Percentiles rank a stretch among this genome's conserved stretches.
phyloP scores from a whole-genome alignment of 2,888 invertebrate genomes.

The Pyrocoelia pectoralis region DNA sequence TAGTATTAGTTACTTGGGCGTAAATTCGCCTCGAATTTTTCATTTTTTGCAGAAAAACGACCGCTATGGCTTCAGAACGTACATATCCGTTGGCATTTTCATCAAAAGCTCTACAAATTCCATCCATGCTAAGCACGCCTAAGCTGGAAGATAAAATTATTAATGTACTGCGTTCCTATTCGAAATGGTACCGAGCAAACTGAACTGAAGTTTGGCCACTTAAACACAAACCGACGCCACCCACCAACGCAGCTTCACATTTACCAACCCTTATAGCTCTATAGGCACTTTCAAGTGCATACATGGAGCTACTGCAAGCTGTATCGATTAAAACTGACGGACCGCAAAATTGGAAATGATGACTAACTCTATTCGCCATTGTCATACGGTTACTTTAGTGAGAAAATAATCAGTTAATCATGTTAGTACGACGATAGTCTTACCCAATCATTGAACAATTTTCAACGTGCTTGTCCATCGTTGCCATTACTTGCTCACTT shows the following conservation, averaged over 20 bases:
- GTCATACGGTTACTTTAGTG: constrained; percentile 77
- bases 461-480: too few species aligned
- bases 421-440: too few species aligned
- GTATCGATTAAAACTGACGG: constrained; percentile 91
- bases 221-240: constrained; percentile 84
- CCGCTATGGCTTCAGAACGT: constrained; percentile 80
- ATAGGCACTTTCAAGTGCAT: constrained; percentile 86
- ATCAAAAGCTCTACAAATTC: constrained; percentile 92
- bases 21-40: constrained; percentile 54
- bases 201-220: constrained; percentile 90
- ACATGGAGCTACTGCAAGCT: constrained; percentile 93
- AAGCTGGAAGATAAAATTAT: constrained; percentile 55
- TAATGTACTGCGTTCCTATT: neutral
- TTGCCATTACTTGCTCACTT: constrained; percentile 71
- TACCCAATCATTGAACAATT: too few species aligned
- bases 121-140: constrained; percentile 83
- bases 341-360: constrained; percentile 85
- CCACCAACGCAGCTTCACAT: constrained; percentile 90
- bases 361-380: constrained; percentile 92
- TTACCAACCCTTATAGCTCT: constrained; percentile 78
- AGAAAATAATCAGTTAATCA: neutral
- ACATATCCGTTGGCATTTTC: constrained; percentile 82
- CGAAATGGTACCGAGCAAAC: constrained; percentile 67
- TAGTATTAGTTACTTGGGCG: neutral
- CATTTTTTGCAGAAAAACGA: constrained; percentile 75